Conservation (phyloP, 2,797 vertebrate species). For the Prionace glauca region DNA sequence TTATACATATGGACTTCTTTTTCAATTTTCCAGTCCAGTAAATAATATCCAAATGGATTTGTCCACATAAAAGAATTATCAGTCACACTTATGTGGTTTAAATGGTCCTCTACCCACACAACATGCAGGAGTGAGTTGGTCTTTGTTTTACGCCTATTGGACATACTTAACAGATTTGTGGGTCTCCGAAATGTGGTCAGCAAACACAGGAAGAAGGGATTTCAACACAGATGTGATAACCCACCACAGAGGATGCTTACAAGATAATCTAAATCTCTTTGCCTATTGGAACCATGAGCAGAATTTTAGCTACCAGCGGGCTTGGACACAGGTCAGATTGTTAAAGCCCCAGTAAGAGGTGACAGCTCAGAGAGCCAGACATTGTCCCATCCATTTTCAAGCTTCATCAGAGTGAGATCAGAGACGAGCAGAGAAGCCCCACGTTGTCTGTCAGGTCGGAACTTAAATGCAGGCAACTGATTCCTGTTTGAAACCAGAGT, state of each 20-base stretch:
- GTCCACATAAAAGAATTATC: conserved; percentile 42
- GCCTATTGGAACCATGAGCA: background rate
- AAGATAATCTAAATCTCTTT: conserved; percentile 50
- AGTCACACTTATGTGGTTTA: background rate
- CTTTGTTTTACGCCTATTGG: conserved; percentile 49
- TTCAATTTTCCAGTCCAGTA: conserved; percentile 38
- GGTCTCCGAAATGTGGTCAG: conserved; percentile 50
- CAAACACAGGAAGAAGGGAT: conserved; percentile 52
- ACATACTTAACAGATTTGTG: conserved; percentile 47
- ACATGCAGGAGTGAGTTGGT: conserved; percentile 27
- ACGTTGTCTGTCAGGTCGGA: background rate
- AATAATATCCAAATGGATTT: conserved; percentile 39
- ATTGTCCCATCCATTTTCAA: background rate
- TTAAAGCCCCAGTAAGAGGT: background rate
- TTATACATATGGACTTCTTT: background rate
- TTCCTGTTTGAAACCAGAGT: background rate
- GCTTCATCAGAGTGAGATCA: background rate
- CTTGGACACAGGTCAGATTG: background rate
- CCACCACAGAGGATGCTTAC: conserved; percentile 54
- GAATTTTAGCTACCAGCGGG: background rate
- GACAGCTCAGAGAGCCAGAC: background rate
- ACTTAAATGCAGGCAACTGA: background rate
- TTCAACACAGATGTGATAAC: conserved; percentile 50
- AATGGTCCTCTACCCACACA: background rate
- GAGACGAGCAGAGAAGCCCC: background rate